A percentile compares a stretch with the other conserved stretches of the same genome.
phyloP scores from a whole-genome alignment of 1,140 invertebrate species.

The Cephus cinctus region DNA sequence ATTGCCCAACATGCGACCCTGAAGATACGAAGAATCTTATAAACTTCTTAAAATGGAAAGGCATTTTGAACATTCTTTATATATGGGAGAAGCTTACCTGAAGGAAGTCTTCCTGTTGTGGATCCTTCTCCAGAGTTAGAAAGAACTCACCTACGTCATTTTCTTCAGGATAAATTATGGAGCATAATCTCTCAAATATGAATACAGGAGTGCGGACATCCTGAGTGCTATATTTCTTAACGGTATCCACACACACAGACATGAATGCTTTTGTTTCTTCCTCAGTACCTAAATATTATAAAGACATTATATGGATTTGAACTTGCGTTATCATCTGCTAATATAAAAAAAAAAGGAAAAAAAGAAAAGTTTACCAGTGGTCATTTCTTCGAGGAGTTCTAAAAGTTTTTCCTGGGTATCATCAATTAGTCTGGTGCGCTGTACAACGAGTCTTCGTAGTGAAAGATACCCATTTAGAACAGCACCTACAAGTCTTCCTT shows the following conservation, averaged over 20 bases:
- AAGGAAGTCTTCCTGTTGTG: slow-evolving; percentile 97
- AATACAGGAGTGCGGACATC: slow-evolving; percentile 96
- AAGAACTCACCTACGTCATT: slow-evolving; percentile 97
- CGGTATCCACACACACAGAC: slow-evolving; percentile 94
- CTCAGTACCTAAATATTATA: slow-evolving; percentile 73
- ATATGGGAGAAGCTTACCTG: slow-evolving; percentile 65
- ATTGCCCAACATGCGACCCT: slow-evolving; percentile 96
- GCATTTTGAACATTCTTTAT: too few species aligned
- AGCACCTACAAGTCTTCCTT: slow-evolving; percentile 82
- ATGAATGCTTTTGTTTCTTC: slow-evolving; percentile 96
- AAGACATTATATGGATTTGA: too few species aligned
- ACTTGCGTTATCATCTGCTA: too few species aligned
- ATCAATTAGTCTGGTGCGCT: slow-evolving; percentile 91
- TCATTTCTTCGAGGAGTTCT: slow-evolving; percentile 95
- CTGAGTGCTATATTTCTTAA: slow-evolving; percentile 88
- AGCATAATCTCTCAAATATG: slow-evolving; percentile 95
- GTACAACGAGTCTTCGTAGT: slow-evolving; percentile 86
- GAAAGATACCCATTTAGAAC: slow-evolving; percentile 93
- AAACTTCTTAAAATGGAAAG: background rate
- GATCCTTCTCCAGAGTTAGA: slow-evolving; percentile 95
- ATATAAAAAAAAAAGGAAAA: slow-evolving; percentile 10
- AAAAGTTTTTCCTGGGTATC: slow-evolving; percentile 95
- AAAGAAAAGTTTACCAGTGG: slow-evolving; percentile 64
- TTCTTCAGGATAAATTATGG: slow-evolving; percentile 96
- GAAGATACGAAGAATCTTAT: slow-evolving; percentile 24